These are phyloP conservation scores for Pristiophorus japonicus DNA, from an alignment of 2,113 vertebrate genomes.

Conservation along the genomic window DNA sequence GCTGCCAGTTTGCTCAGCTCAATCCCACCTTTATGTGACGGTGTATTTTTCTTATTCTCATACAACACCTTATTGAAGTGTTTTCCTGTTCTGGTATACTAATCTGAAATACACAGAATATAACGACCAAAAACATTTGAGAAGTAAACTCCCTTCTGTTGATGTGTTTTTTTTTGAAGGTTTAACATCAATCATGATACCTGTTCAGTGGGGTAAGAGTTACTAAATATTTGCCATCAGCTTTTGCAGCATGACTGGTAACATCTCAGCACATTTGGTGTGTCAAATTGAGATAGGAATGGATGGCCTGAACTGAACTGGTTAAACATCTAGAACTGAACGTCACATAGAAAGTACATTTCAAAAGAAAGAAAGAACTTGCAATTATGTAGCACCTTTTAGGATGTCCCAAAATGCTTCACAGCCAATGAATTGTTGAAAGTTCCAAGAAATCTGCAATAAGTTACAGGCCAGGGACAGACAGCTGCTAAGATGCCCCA, in stretches of 20 bases:
- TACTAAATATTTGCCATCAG: neutral
- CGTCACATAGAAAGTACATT: neutral
- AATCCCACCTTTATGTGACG: too few relatives aligned
- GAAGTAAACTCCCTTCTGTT: neutral
- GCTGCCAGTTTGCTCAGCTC: too few relatives aligned
- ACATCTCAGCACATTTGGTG: neutral
- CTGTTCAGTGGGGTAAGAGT: neutral
- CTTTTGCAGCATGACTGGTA: neutral
- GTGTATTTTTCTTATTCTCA: too few relatives aligned
- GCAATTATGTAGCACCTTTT: neutral
- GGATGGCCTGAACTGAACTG: neutral
- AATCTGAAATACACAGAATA: neutral
- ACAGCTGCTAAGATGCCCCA: neutral
- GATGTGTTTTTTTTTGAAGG: neutral
- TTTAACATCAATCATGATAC: neutral
- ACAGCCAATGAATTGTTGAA: neutral
- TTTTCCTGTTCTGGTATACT: neutral
- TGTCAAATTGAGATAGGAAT: neutral
- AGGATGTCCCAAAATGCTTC: neutral
- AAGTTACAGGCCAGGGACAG: neutral
- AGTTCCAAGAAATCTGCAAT: neutral
- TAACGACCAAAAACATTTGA: neutral
- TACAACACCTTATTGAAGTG: neutral
- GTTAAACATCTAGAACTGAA: neutral
- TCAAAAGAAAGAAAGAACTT: constrained; percentile 10